phyloP scores from a whole-genome alignment of 1,140 invertebrate genomes.

The Aphelenchoides fujianensis region DNA sequence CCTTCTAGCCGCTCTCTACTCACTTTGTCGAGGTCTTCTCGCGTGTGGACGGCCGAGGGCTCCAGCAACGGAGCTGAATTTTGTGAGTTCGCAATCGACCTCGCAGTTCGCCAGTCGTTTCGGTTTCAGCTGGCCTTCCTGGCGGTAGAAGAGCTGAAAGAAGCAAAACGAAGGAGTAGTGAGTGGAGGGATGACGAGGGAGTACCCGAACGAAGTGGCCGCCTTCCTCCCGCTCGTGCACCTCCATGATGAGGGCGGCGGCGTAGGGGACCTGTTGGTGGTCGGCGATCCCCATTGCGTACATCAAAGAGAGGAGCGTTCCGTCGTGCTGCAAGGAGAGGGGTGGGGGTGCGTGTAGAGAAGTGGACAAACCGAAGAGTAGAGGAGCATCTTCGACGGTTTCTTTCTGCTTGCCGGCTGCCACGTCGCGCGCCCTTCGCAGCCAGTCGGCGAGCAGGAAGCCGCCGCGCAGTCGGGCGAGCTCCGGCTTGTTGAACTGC shows the following conservation, averaged over 20 bases:
- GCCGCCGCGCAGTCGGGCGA: conserved; percentile 25
- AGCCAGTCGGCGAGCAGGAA: conserved; percentile 40
- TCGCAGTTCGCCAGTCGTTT: not conserved
- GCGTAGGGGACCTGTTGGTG: conserved; percentile 26
- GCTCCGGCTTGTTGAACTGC: conserved; percentile 31
- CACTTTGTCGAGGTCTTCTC: not conserved
- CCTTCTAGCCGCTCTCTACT: not conserved
- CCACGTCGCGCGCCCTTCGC: conserved; percentile 18
- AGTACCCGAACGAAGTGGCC: conserved; percentile 23
- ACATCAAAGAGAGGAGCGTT: conserved; percentile 21
- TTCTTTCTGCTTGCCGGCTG: conserved; percentile 17
- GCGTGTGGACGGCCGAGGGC: not conserved
- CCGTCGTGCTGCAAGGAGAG: conserved; percentile 29
- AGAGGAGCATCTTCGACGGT: conserved; percentile 38
- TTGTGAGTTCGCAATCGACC: not conserved
- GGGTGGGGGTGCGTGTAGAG: not conserved
- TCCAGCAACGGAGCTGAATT: not conserved
- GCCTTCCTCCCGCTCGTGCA: conserved; percentile 19
- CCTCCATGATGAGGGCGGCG: conserved; percentile 26
- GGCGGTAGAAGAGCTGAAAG: conserved; percentile 4
- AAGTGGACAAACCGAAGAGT: conserved; percentile 35
- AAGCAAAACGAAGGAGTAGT: no score
- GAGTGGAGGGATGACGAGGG: not conserved
- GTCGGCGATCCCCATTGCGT: conserved; percentile 22
- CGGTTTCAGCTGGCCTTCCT: not conserved